Conservation (phyloP, 2,888 invertebrate species). For the Beris morrisii region DNA sequence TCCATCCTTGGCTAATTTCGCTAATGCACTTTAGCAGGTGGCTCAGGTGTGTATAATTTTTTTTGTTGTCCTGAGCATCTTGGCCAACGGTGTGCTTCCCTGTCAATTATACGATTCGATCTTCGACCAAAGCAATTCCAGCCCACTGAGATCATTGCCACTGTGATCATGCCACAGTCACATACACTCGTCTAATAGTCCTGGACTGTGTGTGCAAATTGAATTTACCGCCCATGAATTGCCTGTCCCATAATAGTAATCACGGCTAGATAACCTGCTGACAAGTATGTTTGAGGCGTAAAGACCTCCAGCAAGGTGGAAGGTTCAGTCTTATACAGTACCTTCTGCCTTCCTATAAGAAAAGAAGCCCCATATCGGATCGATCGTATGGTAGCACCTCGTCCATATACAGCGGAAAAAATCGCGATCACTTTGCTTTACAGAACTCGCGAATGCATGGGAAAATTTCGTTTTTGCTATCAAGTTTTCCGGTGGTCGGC, state of each 20-base stretch:
- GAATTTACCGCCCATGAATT: conserved; percentile 27
- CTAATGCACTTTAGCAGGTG: conserved; percentile 37
- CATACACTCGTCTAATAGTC: not conserved
- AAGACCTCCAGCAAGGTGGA: too few species aligned
- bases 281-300: too few species aligned
- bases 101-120: conserved; percentile 29
- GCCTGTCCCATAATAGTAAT: conserved; percentile 8
- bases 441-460: conserved; percentile 16
- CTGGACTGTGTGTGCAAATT: conserved; percentile 13
- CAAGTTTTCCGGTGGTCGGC: conserved; percentile 18
- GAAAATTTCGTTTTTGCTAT: conserved; percentile 21
- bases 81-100: not conserved
- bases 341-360: too few species aligned
- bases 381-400: too few species aligned
- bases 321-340: too few species aligned
- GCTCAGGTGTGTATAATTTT: not conserved
- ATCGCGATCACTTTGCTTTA: too few species aligned
- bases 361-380: too few species aligned
- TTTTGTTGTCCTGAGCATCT: conserved; percentile 5
- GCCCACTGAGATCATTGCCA: not conserved
- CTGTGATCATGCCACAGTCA: not conserved
- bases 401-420: too few species aligned
- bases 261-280: conserved; percentile 1
- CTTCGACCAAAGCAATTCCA: conserved; percentile 14
- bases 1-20: conserved; percentile 36